Base-by-base conservation (phyloP, 2,113 vertebrate genomes). In the Bufo gargarizans region DNA sequence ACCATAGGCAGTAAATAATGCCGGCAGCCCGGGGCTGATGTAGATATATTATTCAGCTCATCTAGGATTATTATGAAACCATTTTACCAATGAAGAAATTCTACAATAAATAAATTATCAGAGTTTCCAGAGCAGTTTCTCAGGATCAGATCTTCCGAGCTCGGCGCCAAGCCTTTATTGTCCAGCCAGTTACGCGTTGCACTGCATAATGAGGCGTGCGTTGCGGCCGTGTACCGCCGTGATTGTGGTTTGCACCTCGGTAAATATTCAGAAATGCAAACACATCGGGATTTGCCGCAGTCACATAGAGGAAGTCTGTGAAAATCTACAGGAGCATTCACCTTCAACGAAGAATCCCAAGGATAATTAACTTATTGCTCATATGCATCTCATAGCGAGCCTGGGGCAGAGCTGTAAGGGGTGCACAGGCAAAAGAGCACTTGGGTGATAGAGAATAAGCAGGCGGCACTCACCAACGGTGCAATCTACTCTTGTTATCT, bases 201-300 rank as follows among this genome's bases (percentile, higher is more conserved):
- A 16, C 14, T 19, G 72, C 50, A 76, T 76, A 76, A 76, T 76
- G 17, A 76, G 72, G 50, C 20, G 47, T 0, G 8, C 10, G 47
- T 20, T 2, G 20, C 50, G 4, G 17, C 47, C 17, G 3, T 19
- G 20, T 4, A 50, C 19, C 3, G 16, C 72, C 12, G 45, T 4
- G 72, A 4, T 17, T 1, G 47, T 76, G 77, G 78, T 80, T 33
- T 47, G 53, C 16, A 59, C 53, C 55, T 80, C 53, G 33, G 78
- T 20, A 80, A 80, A 80, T 83, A 83, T 49, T 67, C 63, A 9
- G 19, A 69, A 69, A 65, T 83, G 47, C 63, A 69, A 83, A 83
- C 63, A 83, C 61, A 69, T 83, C 69, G 81, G 81, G 61, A 69
- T 83, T 83, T 83, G 58, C 81, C 8, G 33, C 47, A 69, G 47